phyloP scores from a whole-genome alignment of 2,888 invertebrate genomes.

The Heliconius erato region DNA sequence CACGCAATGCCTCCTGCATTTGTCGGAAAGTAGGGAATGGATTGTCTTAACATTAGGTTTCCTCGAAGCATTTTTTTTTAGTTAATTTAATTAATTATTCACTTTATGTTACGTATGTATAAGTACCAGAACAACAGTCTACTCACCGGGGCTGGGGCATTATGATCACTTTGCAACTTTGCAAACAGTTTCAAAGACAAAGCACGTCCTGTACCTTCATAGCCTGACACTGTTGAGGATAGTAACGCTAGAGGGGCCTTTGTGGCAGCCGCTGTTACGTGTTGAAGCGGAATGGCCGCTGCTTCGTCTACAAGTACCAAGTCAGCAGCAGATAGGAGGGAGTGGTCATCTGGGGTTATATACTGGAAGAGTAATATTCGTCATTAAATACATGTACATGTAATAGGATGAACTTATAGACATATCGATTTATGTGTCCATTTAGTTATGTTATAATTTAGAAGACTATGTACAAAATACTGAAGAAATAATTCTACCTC shows the following conservation, averaged over 20 bases:
- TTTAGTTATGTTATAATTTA: too few relatives aligned
- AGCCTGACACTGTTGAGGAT: conserved; percentile 98
- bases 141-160: conserved; percentile 87
- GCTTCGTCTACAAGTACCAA: conserved; percentile 99
- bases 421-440: too few relatives aligned
- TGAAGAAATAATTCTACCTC: too few relatives aligned
- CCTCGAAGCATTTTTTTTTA: too few relatives aligned
- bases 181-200: conserved; percentile 97
- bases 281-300: conserved; percentile 98
- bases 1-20: too few relatives aligned
- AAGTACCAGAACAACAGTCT: not conserved
- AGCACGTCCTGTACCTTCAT: conserved; percentile 99
- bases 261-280: conserved; percentile 94
- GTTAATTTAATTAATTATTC: too few relatives aligned
- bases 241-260: conserved; percentile 97
- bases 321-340: conserved; percentile 96
- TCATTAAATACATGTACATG: not conserved
- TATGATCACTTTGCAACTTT: conserved; percentile 89
- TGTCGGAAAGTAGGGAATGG: too few relatives aligned
- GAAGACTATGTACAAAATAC: too few relatives aligned
- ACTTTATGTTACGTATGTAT: too few relatives aligned
- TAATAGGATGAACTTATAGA: too few relatives aligned
- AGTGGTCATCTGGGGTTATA: conserved; percentile 96
- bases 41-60: too few relatives aligned
- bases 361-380: conserved; percentile 87